phyloP scores from a whole-genome alignment of 1,140 invertebrate genomes.

The Hycleus cichorii region DNA sequence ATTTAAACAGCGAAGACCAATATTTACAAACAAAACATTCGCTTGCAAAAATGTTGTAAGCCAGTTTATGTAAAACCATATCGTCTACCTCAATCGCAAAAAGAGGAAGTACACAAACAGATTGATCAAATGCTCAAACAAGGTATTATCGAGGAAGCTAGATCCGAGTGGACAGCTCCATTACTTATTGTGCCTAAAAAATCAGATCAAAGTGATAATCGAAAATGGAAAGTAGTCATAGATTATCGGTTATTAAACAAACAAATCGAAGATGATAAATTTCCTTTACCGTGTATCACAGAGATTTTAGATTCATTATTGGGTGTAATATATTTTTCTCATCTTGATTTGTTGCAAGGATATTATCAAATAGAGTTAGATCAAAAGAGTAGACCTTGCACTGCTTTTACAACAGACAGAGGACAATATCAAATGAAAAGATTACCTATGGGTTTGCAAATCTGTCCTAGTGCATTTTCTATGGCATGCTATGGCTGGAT shows the following conservation, averaged over 20 bases:
- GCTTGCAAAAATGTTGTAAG: too few relatives aligned
- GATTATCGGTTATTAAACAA: conserved; percentile 23
- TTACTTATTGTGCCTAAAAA: conserved; percentile 21
- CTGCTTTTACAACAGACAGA: conserved; percentile 38
- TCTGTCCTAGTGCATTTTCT: conserved; percentile 32
- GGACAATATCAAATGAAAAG: conserved; percentile 33
- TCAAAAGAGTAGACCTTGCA: conserved; percentile 10
- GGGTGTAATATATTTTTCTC: conserved; percentile 18
- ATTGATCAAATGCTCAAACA: too few relatives aligned
- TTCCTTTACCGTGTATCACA: conserved; percentile 25
- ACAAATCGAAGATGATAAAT: conserved; percentile 14
- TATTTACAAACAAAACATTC: too few relatives aligned
- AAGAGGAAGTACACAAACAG: too few relatives aligned
- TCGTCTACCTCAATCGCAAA: too few relatives aligned
- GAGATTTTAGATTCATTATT: conserved; percentile 25
- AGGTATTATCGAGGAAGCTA: too few relatives aligned
- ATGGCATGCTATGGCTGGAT: conserved; percentile 24
- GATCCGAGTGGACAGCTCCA: too few relatives aligned
- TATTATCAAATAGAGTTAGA: conserved; percentile 6
- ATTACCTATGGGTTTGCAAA: conserved; percentile 36
- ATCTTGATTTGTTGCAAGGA: conserved; percentile 13
- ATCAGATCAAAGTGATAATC: conserved; percentile 17
- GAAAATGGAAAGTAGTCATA: conserved; percentile 25
- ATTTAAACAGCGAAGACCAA: too few relatives aligned
- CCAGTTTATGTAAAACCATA: too few relatives aligned